phyloP scores from a whole-genome alignment of 2,113 vertebrate species.

The Shinisaurus crocodilurus region DNA sequence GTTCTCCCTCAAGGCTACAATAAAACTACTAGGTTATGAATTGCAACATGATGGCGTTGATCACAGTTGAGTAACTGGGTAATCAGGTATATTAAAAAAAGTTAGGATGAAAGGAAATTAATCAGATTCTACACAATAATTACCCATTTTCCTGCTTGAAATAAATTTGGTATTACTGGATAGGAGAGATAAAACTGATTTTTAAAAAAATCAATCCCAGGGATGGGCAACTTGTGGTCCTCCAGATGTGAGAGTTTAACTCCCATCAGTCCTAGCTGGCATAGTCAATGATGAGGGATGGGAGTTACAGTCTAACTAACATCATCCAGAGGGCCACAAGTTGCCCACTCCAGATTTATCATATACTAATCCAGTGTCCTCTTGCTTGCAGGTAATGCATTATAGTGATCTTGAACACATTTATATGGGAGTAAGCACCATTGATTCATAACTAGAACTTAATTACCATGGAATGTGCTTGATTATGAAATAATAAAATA shows the following conservation, averaged over 20 bases:
- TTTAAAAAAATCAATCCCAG: background rate
- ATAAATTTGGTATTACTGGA: slow-evolving; percentile 27
- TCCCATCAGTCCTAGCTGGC: too few relatives aligned
- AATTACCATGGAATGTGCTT: background rate
- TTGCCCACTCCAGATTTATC: background rate
- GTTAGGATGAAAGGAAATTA: slow-evolving; percentile 55
- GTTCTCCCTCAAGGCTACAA: slow-evolving; percentile 38
- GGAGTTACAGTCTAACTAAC: too few relatives aligned
- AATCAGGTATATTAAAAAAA: slow-evolving; percentile 51
- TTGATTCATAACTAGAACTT: background rate
- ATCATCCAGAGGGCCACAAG: too few relatives aligned
- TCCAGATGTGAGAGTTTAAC: too few relatives aligned
- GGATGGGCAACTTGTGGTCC: too few relatives aligned
- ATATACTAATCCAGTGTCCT: background rate
- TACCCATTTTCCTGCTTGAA: slow-evolving; percentile 46
- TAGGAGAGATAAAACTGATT: slow-evolving; percentile 10
- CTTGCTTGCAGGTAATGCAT: background rate
- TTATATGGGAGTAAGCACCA: background rate
- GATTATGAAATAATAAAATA: background rate
- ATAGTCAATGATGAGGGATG: too few relatives aligned
- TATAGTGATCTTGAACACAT: background rate
- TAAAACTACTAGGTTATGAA: slow-evolving; percentile 54
- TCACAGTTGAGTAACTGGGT: slow-evolving; percentile 61
- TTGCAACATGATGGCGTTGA: slow-evolving; percentile 40
- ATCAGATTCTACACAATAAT: slow-evolving; percentile 55